A percentile compares a stretch with the other conserved stretches of the same genome.
These are phyloP conservation scores for Trissoscelio sp. DNA, from an alignment of 2,888 invertebrate genomes.

Conservation along the genomic window DNA sequence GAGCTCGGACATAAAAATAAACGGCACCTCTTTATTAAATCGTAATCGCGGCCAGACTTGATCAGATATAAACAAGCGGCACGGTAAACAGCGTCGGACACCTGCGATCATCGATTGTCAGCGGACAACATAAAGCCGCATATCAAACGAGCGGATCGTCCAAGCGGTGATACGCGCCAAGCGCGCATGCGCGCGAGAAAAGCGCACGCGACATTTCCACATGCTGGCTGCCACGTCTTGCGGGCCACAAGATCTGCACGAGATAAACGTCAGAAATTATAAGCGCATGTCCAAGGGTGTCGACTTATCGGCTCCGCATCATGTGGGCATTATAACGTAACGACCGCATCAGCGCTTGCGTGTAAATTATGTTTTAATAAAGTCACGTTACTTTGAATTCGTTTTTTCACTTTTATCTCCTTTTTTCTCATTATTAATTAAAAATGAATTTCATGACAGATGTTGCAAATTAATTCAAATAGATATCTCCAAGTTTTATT, in stretches of 20 bases:
- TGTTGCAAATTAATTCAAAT: too few relatives aligned
- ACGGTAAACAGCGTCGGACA: conserved; percentile 23
- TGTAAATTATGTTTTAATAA: conserved; percentile 33
- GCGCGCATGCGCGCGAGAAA: conserved; percentile 43
- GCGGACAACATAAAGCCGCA: conserved; percentile 31
- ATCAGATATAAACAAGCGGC: conserved; percentile 19
- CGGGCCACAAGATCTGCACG: conserved; percentile 21
- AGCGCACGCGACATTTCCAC: conserved; percentile 49
- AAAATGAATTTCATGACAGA: conserved; percentile 4
- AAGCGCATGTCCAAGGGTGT: conserved; percentile 26
- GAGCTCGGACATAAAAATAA: conserved; percentile 29
- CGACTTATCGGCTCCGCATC: conserved; percentile 49
- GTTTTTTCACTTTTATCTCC: background rate
- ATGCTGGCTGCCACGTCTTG: conserved; percentile 33
- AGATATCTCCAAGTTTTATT: too few relatives aligned
- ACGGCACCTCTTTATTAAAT: conserved; percentile 34
- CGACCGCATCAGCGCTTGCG: conserved; percentile 1
- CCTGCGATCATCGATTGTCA: conserved; percentile 57
- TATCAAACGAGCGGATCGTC: conserved; percentile 34
- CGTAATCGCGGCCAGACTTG: conserved; percentile 18
- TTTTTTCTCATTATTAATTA: background rate
- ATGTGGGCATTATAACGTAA: conserved; percentile 49
- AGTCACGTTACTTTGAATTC: conserved; percentile 1
- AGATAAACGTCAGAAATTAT: conserved; percentile 53
- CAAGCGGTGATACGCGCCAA: conserved; percentile 7